Percentiles rank a stretch among this genome's conserved stretches.
phyloP scores from a whole-genome alignment of 2,113 vertebrate species.

The Halcyon senegalensis region DNA sequence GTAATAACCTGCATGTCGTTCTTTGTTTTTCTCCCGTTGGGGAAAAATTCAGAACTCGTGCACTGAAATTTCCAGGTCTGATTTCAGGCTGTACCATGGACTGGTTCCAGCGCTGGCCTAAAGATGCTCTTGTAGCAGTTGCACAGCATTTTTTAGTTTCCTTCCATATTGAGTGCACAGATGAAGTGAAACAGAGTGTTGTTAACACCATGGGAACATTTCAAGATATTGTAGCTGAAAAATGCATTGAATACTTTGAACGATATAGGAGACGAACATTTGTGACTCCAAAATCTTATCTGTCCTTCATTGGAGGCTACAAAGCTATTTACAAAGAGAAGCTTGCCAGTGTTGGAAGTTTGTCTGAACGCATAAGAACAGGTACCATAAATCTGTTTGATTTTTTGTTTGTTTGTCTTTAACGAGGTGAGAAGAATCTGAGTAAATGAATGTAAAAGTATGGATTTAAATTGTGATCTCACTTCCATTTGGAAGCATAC shows the following conservation, averaged over 20 bases:
- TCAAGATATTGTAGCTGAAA: conserved; percentile 85
- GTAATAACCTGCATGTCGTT: conserved; percentile 82
- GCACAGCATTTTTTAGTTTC: conserved; percentile 82
- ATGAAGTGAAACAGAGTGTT: conserved; percentile 79
- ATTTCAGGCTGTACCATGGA: conserved; percentile 88
- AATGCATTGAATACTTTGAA: conserved; percentile 83
- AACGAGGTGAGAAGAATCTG: background rate
- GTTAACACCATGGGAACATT: conserved; percentile 84
- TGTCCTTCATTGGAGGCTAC: conserved; percentile 85
- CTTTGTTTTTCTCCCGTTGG: conserved; percentile 89
- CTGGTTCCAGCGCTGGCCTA: conserved; percentile 87
- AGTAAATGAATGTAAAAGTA: background rate
- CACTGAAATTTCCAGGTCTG: conserved; percentile 82
- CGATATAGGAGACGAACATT: conserved; percentile 82
- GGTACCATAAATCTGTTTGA: conserved; percentile 58
- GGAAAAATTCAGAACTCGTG: conserved; percentile 82
- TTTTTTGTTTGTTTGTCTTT: background rate
- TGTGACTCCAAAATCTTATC: conserved; percentile 86
- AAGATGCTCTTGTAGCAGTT: conserved; percentile 84
- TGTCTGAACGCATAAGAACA: conserved; percentile 83
- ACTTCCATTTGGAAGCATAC: background rate
- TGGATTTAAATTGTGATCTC: background rate
- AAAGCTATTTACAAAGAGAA: conserved; percentile 82
- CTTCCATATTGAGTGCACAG: conserved; percentile 80
- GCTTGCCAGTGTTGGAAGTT: conserved; percentile 71